Conservation (phyloP, 2,888 invertebrate genomes). For the Digitonthophagus gazella region DNA sequence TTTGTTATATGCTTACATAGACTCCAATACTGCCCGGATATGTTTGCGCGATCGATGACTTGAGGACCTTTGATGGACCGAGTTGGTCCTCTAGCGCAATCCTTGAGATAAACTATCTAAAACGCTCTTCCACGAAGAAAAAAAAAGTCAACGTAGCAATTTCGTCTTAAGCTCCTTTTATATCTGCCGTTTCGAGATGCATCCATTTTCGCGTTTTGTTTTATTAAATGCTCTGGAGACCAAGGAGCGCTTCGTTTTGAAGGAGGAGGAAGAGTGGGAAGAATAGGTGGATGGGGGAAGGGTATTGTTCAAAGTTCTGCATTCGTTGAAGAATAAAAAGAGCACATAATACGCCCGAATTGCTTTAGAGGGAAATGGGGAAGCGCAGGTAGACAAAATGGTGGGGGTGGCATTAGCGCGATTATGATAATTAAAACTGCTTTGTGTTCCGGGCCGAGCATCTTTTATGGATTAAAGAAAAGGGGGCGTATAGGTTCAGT, state of each 20-base stretch:
- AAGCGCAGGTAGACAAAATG: background rate
- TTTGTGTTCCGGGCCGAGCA: background rate
- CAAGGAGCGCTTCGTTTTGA: background rate
- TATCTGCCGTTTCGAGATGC: background rate
- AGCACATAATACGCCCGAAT: background rate
- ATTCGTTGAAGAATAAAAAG: background rate
- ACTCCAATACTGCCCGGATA: slow-evolving; percentile 44
- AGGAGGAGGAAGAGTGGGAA: background rate
- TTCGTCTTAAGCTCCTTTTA: background rate
- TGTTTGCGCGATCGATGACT: slow-evolving; percentile 44
- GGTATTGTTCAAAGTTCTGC: background rate
- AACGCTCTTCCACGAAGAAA: too few relatives aligned
- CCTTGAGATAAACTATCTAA: background rate
- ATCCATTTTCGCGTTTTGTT: background rate
- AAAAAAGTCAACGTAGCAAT: background rate
- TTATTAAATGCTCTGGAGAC: background rate
- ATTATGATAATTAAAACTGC: background rate
- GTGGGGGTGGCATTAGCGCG: background rate
- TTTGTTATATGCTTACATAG: slow-evolving; percentile 47
- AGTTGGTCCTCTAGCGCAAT: background rate
- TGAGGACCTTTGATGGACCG: slow-evolving; percentile 27
- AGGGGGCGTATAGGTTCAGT: background rate
- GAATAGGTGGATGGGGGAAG: background rate
- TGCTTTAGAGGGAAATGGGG: background rate
- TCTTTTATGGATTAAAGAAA: background rate